Conservation (phyloP, 2,113 vertebrate species). For the Opisthocomus hoazin region DNA sequence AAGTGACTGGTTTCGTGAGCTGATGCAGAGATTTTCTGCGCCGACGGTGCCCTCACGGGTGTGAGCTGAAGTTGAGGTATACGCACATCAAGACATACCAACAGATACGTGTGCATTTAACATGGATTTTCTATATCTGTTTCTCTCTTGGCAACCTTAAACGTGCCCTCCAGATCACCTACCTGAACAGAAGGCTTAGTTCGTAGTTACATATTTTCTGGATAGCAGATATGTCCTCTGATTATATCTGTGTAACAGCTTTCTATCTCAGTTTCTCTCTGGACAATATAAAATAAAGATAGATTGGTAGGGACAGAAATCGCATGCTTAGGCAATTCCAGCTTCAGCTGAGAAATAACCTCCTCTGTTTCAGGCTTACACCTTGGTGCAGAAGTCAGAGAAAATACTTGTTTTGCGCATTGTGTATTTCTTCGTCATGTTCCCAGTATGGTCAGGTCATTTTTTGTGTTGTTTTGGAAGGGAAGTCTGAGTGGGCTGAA, state of each 20-base stretch:
- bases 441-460: background rate
- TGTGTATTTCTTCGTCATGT: background rate
- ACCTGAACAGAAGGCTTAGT: background rate
- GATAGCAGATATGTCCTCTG: background rate
- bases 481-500: background rate
- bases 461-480: background rate
- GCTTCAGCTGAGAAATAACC: background rate
- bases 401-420: background rate
- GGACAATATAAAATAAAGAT: background rate
- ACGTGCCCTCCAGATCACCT: background rate
- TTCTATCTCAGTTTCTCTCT: background rate
- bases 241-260: background rate
- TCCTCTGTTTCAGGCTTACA: background rate
- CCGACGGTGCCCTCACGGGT: background rate
- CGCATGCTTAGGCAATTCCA: background rate
- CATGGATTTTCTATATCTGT: background rate
- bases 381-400: background rate
- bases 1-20: background rate
- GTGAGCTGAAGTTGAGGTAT: background rate
- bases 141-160: background rate
- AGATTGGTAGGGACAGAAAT: background rate
- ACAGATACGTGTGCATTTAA: background rate
- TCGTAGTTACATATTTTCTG: background rate
- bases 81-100: fast-evolving
- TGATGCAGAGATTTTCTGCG: background rate